Evolutionary conservation across 92 coral and sea anemone species (phyloP), one percentile per base, ranked within the genome.

Genomic region (Bergia puertoricense): DNA sequence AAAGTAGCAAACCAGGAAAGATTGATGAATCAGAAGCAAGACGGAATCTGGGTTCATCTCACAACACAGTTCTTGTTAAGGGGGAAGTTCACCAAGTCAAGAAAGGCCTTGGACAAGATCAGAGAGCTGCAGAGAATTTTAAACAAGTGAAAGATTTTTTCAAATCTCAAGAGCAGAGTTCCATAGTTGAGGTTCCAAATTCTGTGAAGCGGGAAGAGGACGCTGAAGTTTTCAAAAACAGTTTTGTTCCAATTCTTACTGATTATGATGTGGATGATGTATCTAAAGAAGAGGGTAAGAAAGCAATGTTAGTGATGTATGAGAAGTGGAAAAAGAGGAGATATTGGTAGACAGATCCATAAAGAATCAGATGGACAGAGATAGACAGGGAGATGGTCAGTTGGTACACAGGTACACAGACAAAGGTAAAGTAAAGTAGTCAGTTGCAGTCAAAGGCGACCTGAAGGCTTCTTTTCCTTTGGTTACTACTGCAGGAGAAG

Each of bases 101-200:
- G 89, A 89, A 95, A 36, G 91, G 90, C 62, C 92, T 95, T 18
- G 95, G 93, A 54, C 97, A 94, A 85, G 97, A 95, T 50, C 93
- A 92, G 37, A 95, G 91, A 67, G 95, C 97, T 2, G 98, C 94
- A 85, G 91, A 88, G 85, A 95, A 93, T 8, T 97, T 95, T 79
- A 94, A 95, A 66, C 86, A 93, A 59, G 96, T 97, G 43, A 96
- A 97, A 89, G 99, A 95, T 67, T 97, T 97, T 83, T 97, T 97
- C 88, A 95, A 94, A 79, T 90, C 98, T 72, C 99, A 97, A 87
- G 91, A 95, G 74, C 98, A 95, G 56, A 97, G 99, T 81, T 95
- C 99, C 2, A 96, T 97, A 54, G 98, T 97, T 16, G 98, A 97
- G 45, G 98, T 94, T 16, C 99, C 99, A 8, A 91, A 88, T 89